Conservation (phyloP, 1,140 invertebrate genomes). For the Tribolium madens region DNA sequence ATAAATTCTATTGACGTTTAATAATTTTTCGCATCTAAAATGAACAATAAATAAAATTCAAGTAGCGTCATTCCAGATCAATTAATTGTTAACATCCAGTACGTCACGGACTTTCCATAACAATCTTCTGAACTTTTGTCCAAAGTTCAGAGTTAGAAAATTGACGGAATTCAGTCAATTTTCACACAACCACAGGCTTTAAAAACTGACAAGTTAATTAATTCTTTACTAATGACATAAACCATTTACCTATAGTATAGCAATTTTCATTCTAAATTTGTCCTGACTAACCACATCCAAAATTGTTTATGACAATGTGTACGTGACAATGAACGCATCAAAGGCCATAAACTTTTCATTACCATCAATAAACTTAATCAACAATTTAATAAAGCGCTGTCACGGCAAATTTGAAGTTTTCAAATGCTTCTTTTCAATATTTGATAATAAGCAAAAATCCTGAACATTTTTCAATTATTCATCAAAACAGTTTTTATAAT, state of each 20-base stretch:
- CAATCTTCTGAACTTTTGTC: background rate
- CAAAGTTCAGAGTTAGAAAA: too few relatives aligned
- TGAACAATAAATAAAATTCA: background rate
- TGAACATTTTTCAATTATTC: too few relatives aligned
- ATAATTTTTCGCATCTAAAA: background rate
- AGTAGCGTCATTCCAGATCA: background rate
- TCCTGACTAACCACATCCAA: background rate
- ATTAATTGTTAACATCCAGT: background rate
- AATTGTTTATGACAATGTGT: background rate
- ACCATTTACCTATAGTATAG: background rate
- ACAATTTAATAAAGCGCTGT: background rate
- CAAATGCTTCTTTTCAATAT: too few relatives aligned
- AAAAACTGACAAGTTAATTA: background rate
- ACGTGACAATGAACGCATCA: background rate
- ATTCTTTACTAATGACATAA: background rate
- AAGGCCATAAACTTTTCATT: background rate
- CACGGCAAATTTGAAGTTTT: too few relatives aligned
- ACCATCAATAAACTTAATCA: background rate
- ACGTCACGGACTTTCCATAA: background rate
- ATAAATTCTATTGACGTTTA: background rate
- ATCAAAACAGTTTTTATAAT: too few relatives aligned
- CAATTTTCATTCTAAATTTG: background rate
- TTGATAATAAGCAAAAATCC: too few relatives aligned
- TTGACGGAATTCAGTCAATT: too few relatives aligned
- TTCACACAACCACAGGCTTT: too few relatives aligned